Evolutionary conservation across 2,888 invertebrate genomes (phyloP), one percentile per base, ranked within the genome.

Genomic region (Lucinisca nassula): DNA sequence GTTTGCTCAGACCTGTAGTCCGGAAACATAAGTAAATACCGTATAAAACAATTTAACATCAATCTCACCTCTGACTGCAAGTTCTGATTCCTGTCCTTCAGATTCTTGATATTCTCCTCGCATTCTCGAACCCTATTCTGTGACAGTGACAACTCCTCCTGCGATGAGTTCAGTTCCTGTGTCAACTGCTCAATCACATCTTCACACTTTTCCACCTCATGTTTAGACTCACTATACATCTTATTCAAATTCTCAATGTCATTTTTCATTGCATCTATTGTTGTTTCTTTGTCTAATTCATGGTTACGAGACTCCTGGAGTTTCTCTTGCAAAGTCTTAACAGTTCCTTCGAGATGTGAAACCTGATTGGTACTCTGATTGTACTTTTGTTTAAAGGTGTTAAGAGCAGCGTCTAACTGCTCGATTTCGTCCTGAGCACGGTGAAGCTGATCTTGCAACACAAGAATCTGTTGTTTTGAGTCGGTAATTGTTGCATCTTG

Each of bases 101-200:
- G 90, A 49, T 93, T 92, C 51, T 89, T 90, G 21, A 95, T 93
- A 78, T 92, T 91, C n/a, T 92, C 93, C 81, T 96, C 95, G 78
- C 90, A 90, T 77, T 95, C 94, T 30, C 88, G 88, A 70, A 94
- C 85, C 24, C 94, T 92, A 40, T 92, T 93, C 83, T 94, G 93
- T 1, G 94, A 90, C 70, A 93, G 85, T 24, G 94, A 92, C 58
- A 96, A 88, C 38, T 96, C 95, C 58, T 94, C 94, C 87, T 95
- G 95, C 0, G 93, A 90, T 6, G 92, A 88, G 79, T 91, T 94
- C 76, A 95, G 90, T 88, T 96, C 96, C 55, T 92, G 89, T 4
- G 95, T 96, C 45, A 96, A 90, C 88, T 95, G 93, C 72, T 95
- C 95, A 0, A 96, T 95, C 72, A 95, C 93, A 49, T 95, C 94